A percentile compares a stretch with the other conserved stretches of the same genome.
Conservation (phyloP, 2,797 vertebrate species). For the Myotis daubentonii region DNA sequence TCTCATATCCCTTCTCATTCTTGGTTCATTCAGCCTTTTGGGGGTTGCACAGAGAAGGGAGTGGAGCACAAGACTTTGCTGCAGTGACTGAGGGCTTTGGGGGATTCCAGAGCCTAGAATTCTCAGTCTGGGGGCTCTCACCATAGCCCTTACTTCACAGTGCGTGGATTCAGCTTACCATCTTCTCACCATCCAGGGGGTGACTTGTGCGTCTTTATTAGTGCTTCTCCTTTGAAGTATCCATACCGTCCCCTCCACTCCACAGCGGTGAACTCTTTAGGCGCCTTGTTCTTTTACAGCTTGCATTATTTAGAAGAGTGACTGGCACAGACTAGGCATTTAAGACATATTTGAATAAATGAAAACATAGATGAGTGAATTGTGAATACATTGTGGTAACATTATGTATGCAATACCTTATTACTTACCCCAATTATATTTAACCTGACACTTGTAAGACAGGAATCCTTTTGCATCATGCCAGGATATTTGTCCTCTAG, state of each 20-base stretch:
- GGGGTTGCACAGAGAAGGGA: neutral
- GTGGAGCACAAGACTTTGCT: neutral
- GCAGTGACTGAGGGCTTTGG: neutral
- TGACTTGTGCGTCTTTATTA: neutral
- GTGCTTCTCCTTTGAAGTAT: neutral
- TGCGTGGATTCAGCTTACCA: neutral
- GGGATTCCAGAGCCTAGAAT: neutral
- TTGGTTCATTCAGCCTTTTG: neutral
- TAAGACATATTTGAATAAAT: neutral
- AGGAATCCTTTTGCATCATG: neutral
- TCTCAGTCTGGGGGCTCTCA: neutral
- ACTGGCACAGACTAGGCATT: neutral
- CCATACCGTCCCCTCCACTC: fast-evolving
- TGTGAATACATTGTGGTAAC: neutral
- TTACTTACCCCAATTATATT: neutral
- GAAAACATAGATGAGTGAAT: neutral
- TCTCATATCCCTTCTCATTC: neutral
- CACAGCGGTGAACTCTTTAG: no score
- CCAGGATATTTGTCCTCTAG: neutral
- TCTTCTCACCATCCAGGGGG: neutral
- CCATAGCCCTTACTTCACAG: neutral
- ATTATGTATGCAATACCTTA: neutral
- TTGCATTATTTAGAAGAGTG: neutral
- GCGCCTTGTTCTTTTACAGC: neutral
- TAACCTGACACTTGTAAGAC: neutral